Base-by-base conservation (phyloP, 2,888 invertebrate species). In the Archaeoteleia sp. region DNA sequence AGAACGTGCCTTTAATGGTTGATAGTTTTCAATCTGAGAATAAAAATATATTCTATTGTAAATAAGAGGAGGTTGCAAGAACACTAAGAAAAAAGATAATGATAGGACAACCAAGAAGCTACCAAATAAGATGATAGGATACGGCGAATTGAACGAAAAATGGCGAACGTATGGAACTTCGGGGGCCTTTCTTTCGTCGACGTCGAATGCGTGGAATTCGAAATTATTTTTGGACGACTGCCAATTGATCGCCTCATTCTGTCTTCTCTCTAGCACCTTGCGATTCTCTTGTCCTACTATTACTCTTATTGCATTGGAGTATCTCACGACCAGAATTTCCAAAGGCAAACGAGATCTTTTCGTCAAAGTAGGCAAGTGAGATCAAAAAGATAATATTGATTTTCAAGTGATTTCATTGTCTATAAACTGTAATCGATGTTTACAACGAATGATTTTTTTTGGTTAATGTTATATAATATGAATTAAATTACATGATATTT, bases 171-270 rank as follows among this genome's bases (percentile, higher is more conserved):
- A 60, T 55, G 60, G 53, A 46, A 30, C 46, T 40, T 17, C 17
- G 49, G 53, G 48, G 39, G 37, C 27, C 66, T 61, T 67, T 61
- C 60, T 42, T 61, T 53, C 29, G 45, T 23, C 55, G 40, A 43
- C 42, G 49, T 55, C 54, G 20, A 20, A 55, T 55, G 54, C 51
- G 23, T 45, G 43, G 60, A 60, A 67, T 67, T 67, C 43, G 53
- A 48, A 67, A 67, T 60, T 55, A 67, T 60, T 60, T 55, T 60
- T 67, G 66, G 66, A 60, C 60, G 43, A 60, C 35, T 48, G 66
- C 66, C 66, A 67, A 60, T 55, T 45, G 54, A 37, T 40, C 42
- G 29, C 35, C 32, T 2, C 10, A 39, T 34, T 40, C 15, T 34
- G 40, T 40, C 40, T 49, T 34, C 8, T 39, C n/a, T 45, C 49